Percentiles rank a stretch among this genome's conserved stretches.
Conservation (phyloP, 2,113 vertebrate species). For the Tragulus kanchil region DNA sequence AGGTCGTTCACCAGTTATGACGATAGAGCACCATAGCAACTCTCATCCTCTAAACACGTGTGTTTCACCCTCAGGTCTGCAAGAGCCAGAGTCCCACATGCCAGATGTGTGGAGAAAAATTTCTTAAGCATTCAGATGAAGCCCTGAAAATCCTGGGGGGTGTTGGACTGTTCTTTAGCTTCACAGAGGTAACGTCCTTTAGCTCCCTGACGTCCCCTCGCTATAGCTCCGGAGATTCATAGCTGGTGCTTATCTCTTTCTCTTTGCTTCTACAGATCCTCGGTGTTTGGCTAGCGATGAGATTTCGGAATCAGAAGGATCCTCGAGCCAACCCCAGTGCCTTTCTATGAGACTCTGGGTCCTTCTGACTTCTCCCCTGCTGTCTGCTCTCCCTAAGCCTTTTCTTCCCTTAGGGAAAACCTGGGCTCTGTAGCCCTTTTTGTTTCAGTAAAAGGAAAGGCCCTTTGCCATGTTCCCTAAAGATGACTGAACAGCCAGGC, state of each 20-base stretch:
- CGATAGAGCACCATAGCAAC: neutral
- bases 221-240: neutral
- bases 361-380: neutral
- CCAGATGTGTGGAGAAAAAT: slow-evolving; percentile 90
- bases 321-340: slow-evolving; percentile 96
- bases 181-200: slow-evolving; percentile 92
- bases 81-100: slow-evolving; percentile 76
- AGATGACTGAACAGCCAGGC: neutral
- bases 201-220: neutral
- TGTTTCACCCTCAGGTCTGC: slow-evolving; percentile 78
- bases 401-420: slow-evolving; percentile 55
- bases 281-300: slow-evolving; percentile 95
- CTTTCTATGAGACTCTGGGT: slow-evolving; percentile 91
- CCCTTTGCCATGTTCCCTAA: neutral
- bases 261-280: slow-evolving; percentile 89
- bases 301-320: slow-evolving; percentile 97
- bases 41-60: neutral
- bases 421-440: slow-evolving; percentile 10
- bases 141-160: slow-evolving; percentile 95
- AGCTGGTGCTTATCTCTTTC: neutral
- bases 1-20: neutral
- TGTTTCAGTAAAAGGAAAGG: slow-evolving; percentile 54
- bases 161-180: slow-evolving; percentile 97
- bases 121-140: slow-evolving; percentile 92
- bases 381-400: slow-evolving; percentile 31